Base-by-base conservation (phyloP, 2,888 invertebrate species). In the Chalcis sispes region DNA sequence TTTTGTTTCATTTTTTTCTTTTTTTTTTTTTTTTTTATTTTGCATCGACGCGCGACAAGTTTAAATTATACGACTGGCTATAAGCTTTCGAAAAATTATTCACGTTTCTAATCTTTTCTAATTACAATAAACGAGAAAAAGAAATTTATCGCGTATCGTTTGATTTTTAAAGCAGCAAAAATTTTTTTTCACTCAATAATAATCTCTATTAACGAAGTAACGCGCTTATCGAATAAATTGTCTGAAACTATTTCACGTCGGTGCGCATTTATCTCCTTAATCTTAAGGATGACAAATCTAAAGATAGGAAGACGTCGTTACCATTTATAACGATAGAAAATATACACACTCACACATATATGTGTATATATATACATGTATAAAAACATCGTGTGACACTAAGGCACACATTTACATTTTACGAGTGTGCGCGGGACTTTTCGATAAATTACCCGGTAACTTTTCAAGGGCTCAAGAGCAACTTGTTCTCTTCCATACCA, bases 231-330 rank as follows among this genome's bases (percentile, higher is more conserved):
- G 66, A 71, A 75, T 75, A 75, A 75, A 71, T 71, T 66, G 52
- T 54, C 59, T 4, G 46, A 0, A 25, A n/a, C 56, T 0, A 13
- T 23, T 50, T 10, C 65, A 61, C 32, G 74, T 59, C 61, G 54
- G 2, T 23, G 50, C 36, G 48, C 54, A 8, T n/a, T n/a, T n/a
- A 65, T 66, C 71, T 23, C 23, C 58, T 75, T 75, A 66, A 75
- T 75, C 71, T 71, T 46, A 61, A 75, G 71, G 75, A 61, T 71
- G 71, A 75, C 71, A 75, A 75, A 75, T 66, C 66, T 56, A 56
- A 67, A 74, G 67, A 74, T 74, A 67, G 42, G 32, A 1, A 15
- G 13, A 29, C 46, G 25, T 48, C 56, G 36, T 32, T 59, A 36
- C 42, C 62, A 75, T 75, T 75, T 66, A 75, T 71, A 65, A 52